Conservation (phyloP, 1,140 invertebrate species). For the Ylistrum balloti region DNA sequence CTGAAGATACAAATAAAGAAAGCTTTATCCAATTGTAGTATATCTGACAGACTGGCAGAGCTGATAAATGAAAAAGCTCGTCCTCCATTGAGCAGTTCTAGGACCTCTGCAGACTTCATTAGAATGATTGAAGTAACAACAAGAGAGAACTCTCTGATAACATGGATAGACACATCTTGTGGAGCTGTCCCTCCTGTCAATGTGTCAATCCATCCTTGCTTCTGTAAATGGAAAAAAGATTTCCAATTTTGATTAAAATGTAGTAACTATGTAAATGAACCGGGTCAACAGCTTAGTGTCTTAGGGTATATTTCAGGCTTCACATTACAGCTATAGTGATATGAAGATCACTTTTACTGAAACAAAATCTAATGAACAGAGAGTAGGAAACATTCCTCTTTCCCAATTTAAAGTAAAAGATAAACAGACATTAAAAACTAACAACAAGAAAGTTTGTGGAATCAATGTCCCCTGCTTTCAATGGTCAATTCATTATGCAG, state of each 20-base stretch:
- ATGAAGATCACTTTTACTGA: too few relatives aligned
- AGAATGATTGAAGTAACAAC: background rate
- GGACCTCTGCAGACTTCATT: background rate
- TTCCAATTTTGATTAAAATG: conserved; percentile 8
- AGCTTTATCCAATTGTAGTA: conserved; percentile 18
- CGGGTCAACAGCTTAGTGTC: too few relatives aligned
- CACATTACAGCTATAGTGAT: too few relatives aligned
- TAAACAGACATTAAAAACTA: too few relatives aligned
- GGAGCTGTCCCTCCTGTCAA: background rate
- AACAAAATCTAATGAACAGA: too few relatives aligned
- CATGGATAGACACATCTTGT: background rate
- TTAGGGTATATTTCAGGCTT: too few relatives aligned
- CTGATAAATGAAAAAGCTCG: background rate
- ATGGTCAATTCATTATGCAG: too few relatives aligned
- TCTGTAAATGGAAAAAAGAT: conserved; percentile 29
- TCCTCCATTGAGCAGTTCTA: too few relatives aligned
- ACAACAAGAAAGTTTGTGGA: too few relatives aligned
- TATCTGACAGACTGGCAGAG: background rate
- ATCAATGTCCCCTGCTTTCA: too few relatives aligned
- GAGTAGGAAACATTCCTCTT: too few relatives aligned
- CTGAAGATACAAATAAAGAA: conserved; percentile 25
- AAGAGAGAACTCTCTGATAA: background rate
- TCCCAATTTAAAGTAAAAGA: too few relatives aligned
- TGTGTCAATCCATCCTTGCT: background rate
- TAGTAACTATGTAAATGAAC: background rate